phyloP scores from a whole-genome alignment of 2,797 vertebrate genomes.

The Mastacembelus armatus region DNA sequence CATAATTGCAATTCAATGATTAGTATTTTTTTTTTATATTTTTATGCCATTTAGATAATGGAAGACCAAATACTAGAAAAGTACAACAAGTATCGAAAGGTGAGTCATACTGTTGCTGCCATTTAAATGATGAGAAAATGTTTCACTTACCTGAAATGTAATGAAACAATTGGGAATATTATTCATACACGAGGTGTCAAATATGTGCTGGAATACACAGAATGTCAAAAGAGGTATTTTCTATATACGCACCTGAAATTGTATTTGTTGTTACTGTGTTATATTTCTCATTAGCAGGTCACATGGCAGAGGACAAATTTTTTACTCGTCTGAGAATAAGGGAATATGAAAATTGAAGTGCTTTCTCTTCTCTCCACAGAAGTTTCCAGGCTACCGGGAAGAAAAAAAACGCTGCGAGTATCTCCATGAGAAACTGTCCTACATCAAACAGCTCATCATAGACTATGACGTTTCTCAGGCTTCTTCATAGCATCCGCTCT shows the following conservation, averaged over 20 bases:
- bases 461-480: slow-evolving; percentile 76
- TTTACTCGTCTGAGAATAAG: neutral
- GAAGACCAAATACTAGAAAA: slow-evolving; percentile 89
- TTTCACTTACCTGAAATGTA: no score
- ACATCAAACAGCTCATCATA: slow-evolving; percentile 88
- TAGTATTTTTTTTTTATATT: slow-evolving; percentile 18
- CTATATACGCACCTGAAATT: no score
- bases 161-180: no score
- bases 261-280: no score
- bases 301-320: neutral
- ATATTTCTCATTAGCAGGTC: neutral
- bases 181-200: no score
- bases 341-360: neutral
- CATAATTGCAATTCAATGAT: neutral
- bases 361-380: slow-evolving; percentile 67
- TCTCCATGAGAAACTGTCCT: slow-evolving; percentile 89
- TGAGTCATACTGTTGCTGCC: slow-evolving; percentile 60
- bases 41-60: slow-evolving; percentile 80
- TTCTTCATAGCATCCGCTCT: slow-evolving; percentile 61
- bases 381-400: slow-evolving; percentile 87
- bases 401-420: slow-evolving; percentile 90
- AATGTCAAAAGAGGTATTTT: no score
- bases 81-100: slow-evolving; percentile 90
- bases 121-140: neutral
- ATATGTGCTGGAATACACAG: no score